These are phyloP conservation scores for Diabrotica virgifera DNA, from an alignment of 1,140 invertebrate species.

Conservation along the genomic window DNA sequence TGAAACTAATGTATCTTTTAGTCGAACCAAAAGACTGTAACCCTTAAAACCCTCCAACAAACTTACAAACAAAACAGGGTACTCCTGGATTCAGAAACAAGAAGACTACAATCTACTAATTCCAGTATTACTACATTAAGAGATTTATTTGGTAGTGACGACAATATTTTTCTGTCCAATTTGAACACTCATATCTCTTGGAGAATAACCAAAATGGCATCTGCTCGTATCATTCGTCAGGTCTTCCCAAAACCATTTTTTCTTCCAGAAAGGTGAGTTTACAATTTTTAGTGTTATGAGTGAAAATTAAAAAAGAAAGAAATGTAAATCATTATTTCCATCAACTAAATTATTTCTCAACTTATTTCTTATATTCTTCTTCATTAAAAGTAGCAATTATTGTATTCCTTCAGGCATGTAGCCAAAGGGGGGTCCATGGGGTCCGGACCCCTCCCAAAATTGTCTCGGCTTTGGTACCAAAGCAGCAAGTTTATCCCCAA, in stretches of 20 bases:
- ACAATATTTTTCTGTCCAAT: conserved; percentile 22
- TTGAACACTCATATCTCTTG: conserved; percentile 51
- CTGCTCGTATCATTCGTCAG: conserved; percentile 61
- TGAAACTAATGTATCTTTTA: conserved; percentile 29
- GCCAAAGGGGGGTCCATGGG: too few relatives aligned
- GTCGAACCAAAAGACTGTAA: conserved; percentile 46
- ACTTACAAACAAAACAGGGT: conserved; percentile 51
- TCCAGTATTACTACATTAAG: conserved; percentile 39
- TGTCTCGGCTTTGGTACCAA: too few relatives aligned
- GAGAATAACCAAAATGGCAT: conserved; percentile 69
- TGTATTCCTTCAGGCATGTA: too few relatives aligned
- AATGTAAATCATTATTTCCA: neutral
- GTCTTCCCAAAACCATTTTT: conserved; percentile 62
- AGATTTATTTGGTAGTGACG: conserved; percentile 23
- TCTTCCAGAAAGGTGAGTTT: conserved; percentile 60
- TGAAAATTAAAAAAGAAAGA: neutral
- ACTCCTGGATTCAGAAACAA: conserved; percentile 55
- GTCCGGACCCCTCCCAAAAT: too few relatives aligned
- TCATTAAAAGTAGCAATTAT: too few relatives aligned
- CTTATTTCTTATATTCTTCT: too few relatives aligned
- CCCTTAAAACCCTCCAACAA: conserved; percentile 47
- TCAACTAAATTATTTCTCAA: too few relatives aligned
- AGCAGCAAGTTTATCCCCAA: too few relatives aligned
- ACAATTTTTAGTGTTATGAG: conserved; percentile 45
- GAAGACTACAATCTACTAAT: conserved; percentile 54